Percentiles rank a stretch among this genome's conserved stretches.
These are phyloP conservation scores for Zaprionus camerounensis DNA, from an alignment of 1,140 invertebrate genomes.

Conservation along the genomic window DNA sequence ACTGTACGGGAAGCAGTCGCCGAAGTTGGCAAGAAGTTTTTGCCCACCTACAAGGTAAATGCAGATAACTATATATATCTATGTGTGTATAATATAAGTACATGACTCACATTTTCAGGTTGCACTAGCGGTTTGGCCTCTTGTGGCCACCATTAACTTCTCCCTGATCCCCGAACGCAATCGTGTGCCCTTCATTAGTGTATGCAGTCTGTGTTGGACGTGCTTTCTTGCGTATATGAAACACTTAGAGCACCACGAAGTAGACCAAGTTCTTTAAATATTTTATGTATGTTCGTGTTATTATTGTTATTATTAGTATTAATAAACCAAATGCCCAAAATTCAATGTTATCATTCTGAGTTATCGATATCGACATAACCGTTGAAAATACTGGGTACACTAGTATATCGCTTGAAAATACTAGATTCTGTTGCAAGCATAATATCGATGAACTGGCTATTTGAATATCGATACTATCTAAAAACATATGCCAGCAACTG, in stretches of 20 bases:
- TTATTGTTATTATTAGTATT: slow-evolving; percentile 33
- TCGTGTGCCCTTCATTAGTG: slow-evolving; percentile 92
- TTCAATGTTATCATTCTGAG: not conserved
- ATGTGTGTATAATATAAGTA: not conserved
- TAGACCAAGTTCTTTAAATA: slow-evolving; percentile 61
- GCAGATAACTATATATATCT: slow-evolving; percentile 6
- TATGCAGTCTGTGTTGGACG: slow-evolving; percentile 94
- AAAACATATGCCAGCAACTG: too few species aligned
- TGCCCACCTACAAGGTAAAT: slow-evolving; percentile 88
- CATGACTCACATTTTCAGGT: slow-evolving; percentile 85
- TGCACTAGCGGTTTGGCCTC: slow-evolving; percentile 92
- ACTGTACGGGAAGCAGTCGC: slow-evolving; percentile 87
- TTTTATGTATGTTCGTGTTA: not conserved
- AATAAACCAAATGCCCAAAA: slow-evolving; percentile 19
- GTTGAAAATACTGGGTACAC: not conserved
- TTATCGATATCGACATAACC: not conserved
- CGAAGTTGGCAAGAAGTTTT: slow-evolving; percentile 91
- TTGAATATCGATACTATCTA: too few species aligned
- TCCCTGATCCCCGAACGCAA: slow-evolving; percentile 91
- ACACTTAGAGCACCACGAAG: slow-evolving; percentile 86
- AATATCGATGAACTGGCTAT: too few species aligned
- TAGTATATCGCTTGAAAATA: not conserved
- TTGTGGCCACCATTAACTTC: slow-evolving; percentile 93
- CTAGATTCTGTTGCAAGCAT: too few species aligned
- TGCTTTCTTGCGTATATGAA: slow-evolving; percentile 95